These are phyloP conservation scores for Sarcoramphus papa DNA, from an alignment of 2,797 vertebrate species.

Conservation along the genomic window DNA sequence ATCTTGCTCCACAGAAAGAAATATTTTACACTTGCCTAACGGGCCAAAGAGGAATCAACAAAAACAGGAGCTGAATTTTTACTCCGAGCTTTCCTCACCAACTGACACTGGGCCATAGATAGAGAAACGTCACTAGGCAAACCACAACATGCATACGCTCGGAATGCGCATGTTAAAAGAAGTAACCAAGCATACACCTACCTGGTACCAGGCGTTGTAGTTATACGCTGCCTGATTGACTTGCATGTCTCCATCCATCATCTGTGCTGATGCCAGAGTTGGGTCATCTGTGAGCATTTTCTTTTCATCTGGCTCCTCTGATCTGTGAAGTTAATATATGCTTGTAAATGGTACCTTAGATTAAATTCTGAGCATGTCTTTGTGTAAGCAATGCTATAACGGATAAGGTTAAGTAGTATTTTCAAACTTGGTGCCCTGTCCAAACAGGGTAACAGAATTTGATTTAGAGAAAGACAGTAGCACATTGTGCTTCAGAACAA, in stretches of 20 bases:
- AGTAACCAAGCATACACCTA: slow-evolving; percentile 46
- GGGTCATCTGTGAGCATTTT: slow-evolving; percentile 86
- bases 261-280: slow-evolving; percentile 65
- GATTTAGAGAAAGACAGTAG: neutral
- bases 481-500: neutral
- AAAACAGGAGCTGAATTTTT: accelerated
- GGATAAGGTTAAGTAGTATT: accelerated
- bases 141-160: accelerated
- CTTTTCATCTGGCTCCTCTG: slow-evolving; percentile 90
- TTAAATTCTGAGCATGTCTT: accelerated
- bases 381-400: accelerated
- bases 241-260: slow-evolving; percentile 83
- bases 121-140: too few species aligned
- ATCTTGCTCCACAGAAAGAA: accelerated
- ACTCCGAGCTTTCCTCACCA: too few species aligned
- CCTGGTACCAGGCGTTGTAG: slow-evolving; percentile 97
- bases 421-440: neutral
- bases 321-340: slow-evolving; percentile 65
- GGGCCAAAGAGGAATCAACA: too few species aligned
- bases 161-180: accelerated
- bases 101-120: accelerated
- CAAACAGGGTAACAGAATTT: accelerated
- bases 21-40: accelerated
- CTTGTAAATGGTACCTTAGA: accelerated
- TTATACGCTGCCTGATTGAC: slow-evolving; percentile 90